Evolutionary conservation across 2,113 vertebrate genomes (phyloP).

Genomic region (Lycaon pictus): DNA sequence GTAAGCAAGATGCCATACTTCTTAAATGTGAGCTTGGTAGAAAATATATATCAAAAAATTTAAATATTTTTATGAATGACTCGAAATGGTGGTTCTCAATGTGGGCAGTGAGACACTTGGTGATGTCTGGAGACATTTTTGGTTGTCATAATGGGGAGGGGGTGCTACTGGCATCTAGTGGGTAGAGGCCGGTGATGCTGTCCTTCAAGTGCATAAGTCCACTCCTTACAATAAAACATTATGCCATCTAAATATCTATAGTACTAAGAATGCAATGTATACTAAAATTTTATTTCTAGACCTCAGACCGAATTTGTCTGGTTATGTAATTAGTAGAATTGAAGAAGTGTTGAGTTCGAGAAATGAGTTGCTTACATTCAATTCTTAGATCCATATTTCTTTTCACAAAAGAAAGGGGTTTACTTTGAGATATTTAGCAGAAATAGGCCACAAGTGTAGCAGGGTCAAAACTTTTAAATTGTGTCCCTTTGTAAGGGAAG

Average conservation of each 20-base stretch:
- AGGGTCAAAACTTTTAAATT: not conserved
- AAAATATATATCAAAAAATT: not conserved
- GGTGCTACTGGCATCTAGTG: not conserved
- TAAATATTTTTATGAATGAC: not conserved
- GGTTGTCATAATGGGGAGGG: not conserved
- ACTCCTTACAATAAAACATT: not conserved
- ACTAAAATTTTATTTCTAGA: slow-evolving; percentile 34
- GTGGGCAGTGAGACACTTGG: not conserved
- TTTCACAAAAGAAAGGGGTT: not conserved
- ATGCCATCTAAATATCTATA: not conserved
- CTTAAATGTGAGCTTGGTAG: not conserved
- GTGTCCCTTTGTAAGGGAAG: not conserved
- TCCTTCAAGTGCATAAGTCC: not conserved
- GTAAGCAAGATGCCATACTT: not conserved
- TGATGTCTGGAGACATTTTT: not conserved
- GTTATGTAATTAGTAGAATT: not conserved
- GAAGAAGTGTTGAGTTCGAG: not conserved
- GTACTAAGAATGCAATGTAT: not conserved
- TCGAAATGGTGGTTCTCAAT: not conserved
- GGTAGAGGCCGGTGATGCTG: not conserved
- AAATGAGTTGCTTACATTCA: not conserved
- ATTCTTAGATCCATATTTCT: not conserved
- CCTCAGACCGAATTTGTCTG: not conserved
- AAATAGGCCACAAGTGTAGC: not conserved
- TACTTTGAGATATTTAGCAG: not conserved